Evolutionary conservation across 2,888 invertebrate genomes (phyloP), one percentile per base, ranked within the genome.

Genomic region (Zeuzera pyrina): DNA sequence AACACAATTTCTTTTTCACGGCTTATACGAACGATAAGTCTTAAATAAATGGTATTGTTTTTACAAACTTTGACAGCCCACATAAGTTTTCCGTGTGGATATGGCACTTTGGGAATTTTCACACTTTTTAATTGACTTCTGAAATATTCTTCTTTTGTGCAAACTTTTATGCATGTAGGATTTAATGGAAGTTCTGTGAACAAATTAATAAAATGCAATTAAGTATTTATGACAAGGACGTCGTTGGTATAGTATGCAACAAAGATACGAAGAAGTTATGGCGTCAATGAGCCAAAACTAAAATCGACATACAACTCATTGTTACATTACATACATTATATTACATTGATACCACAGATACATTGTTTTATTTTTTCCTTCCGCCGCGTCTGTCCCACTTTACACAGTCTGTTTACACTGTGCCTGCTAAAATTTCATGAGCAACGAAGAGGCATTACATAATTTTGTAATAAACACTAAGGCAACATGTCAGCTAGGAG

Each of bases 401-500:
- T n/a, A n/a, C n/a, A n/a, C n/a, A n/a, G n/a, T n/a, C n/a, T n/a
- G 11, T n/a, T 22, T 22, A 10, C 11, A 10, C 1, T n/a, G 38
- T 41, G 45, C 49, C 47, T 55, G 33, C 29, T 30, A 38, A 46
- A 52, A 47, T 36, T 39, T 41, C 30, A 32, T 30, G 43, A 44
- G 47, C 45, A 35, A 31, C 34, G 30, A 42, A 30, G 21, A 30
- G 50, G 53, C 47, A 50, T 78, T 77, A 77, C 78, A 77, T 72
- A 65, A 77, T 68, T n/a, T 72, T 78, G 74, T 78, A 78, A 77
- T 58, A 65, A 43, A 38, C 50, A 79, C 77, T 45, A 79, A 71
- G 77, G 43, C 26, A 33, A 2, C 55, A 76, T 53, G 37, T 32
- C 33, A 31, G 15, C 31, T 29, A 56, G 47, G 64, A 63, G 65